Conservation (phyloP, 1,140 invertebrate genomes). For the Limonius californicus region DNA sequence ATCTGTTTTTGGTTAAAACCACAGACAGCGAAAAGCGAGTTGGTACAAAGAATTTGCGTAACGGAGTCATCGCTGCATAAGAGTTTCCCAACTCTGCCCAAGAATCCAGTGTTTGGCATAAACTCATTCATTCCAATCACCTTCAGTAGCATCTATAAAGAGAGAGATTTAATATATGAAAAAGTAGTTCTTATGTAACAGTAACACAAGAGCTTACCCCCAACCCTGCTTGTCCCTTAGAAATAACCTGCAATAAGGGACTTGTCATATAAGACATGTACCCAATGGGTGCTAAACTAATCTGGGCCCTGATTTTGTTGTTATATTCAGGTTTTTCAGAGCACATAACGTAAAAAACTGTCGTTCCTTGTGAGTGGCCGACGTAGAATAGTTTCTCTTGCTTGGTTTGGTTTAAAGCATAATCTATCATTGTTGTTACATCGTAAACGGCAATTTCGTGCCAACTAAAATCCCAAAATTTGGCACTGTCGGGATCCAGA, state of each 20-base stretch:
- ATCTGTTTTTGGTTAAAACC: constrained; percentile 55
- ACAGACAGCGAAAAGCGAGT: constrained; percentile 55
- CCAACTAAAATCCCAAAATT: constrained; percentile 60
- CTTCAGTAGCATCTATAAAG: constrained; percentile 41
- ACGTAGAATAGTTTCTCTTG: constrained; percentile 56
- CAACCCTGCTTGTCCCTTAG: constrained; percentile 24
- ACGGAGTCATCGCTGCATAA: constrained; percentile 49
- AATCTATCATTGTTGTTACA: constrained; percentile 59
- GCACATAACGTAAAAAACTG: constrained; percentile 49
- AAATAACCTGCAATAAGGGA: constrained; percentile 47
- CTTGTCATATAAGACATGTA: constrained; percentile 47
- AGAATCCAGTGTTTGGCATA: constrained; percentile 50
- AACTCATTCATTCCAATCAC: constrained; percentile 56
- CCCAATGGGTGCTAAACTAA: constrained; percentile 59
- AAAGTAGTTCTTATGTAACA: too few relatives aligned
- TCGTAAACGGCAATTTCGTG: constrained; percentile 64
- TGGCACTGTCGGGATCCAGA: constrained; percentile 49
- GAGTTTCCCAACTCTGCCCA: constrained; percentile 43
- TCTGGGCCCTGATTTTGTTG: constrained; percentile 51
- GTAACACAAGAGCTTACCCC: constrained; percentile 5
- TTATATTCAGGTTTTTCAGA: constrained; percentile 54
- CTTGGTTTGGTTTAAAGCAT: constrained; percentile 50
- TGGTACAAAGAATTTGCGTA: constrained; percentile 52
- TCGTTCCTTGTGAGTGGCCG: constrained; percentile 50
- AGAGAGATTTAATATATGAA: not conserved